Percentiles rank a stretch among this genome's conserved stretches.
These are phyloP conservation scores for Eupsittula cactorum DNA, from an alignment of 2,113 vertebrate species.

Conservation along the genomic window DNA sequence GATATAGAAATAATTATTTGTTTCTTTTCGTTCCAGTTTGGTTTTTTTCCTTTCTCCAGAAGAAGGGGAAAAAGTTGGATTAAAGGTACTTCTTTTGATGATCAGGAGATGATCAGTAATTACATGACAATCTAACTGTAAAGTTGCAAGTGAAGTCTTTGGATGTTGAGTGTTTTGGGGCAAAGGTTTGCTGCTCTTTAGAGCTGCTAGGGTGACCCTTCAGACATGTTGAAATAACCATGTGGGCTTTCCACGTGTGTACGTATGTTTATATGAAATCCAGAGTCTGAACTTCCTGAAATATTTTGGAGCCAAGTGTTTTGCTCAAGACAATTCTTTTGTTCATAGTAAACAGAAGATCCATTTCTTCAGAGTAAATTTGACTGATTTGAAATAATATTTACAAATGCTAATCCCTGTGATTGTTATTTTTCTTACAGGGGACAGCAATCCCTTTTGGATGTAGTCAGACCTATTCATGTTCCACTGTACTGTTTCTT, in stretches of 20 bases:
- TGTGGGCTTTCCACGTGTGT: neutral
- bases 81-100: neutral
- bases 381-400: neutral
- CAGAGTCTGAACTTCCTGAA: neutral
- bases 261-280: neutral
- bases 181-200: neutral
- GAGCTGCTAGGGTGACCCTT: neutral
- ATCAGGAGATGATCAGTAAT: neutral
- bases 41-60: neutral
- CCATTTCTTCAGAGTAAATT: neutral
- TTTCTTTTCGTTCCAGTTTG: neutral
- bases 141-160: neutral
- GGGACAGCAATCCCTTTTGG: neutral
- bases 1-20: neutral
- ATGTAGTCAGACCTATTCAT: neutral
- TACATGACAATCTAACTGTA: accelerated
- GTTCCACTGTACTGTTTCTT: neutral
- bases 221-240: neutral
- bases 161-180: neutral
- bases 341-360: neutral
- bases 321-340: neutral
- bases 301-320: neutral
- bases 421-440: neutral
- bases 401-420: neutral
- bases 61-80: neutral